Conservation (phyloP, 1,140 invertebrate genomes). For the Atta colombica region DNA sequence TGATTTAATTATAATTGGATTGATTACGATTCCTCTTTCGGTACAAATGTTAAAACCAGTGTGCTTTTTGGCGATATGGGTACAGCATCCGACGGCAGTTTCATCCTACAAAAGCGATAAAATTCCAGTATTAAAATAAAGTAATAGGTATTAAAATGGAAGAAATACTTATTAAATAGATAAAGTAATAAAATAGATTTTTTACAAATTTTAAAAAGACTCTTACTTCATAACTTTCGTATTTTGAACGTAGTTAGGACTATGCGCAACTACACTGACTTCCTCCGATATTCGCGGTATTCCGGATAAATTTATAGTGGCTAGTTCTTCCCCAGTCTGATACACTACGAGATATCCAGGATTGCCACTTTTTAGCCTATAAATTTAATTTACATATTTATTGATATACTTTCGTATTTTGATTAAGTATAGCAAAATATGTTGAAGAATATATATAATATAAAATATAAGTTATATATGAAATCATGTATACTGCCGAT, state of each 20-base stretch:
- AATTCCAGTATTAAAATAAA: conserved; percentile 28
- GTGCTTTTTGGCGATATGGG: conserved; percentile 81
- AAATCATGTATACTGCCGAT: not conserved
- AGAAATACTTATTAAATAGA: not conserved
- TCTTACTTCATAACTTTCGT: conserved; percentile 84
- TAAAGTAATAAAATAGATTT: conserved; percentile 10
- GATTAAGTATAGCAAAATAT: not conserved
- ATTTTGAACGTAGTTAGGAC: conserved; percentile 86
- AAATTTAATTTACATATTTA: conserved; percentile 27
- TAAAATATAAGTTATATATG: not conserved
- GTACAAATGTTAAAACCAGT: conserved; percentile 81
- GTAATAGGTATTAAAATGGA: not conserved
- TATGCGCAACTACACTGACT: conserved; percentile 87
- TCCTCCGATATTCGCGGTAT: conserved; percentile 86
- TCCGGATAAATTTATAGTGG: conserved; percentile 85
- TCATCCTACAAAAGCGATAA: conserved; percentile 74
- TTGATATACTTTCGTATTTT: not conserved
- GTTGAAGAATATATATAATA: not conserved
- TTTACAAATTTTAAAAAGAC: not conserved
- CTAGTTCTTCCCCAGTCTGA: conserved; percentile 87
- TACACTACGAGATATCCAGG: conserved; percentile 90
- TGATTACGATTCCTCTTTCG: conserved; percentile 71
- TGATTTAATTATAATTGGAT: not conserved
- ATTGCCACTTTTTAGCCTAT: conserved; percentile 90
- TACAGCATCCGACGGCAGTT: conserved; percentile 77